Base-by-base conservation (phyloP, 2,888 invertebrate species). In the Drosophila putrida region DNA sequence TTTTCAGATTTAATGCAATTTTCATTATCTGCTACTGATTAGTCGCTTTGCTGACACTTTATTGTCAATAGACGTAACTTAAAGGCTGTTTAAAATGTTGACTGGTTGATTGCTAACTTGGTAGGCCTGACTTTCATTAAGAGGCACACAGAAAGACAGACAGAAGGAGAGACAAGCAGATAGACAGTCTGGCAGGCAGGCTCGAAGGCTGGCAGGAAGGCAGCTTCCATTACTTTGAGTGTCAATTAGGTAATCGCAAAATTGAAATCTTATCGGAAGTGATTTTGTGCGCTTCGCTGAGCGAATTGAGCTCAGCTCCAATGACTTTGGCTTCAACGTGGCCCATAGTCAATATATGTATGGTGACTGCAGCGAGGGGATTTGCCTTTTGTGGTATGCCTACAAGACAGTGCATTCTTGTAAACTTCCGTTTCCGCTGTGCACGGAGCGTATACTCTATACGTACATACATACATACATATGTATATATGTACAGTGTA, bases 201-300 rank as follows among this genome's bases (percentile, higher is more conserved):
- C n/a, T n/a, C n/a, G n/a, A 20, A 20, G 20, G 20, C 20, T 20
- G 20, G 20, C 20, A 20, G 20, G 20, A 20, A 20, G 20, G 20
- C 20, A 20, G 53, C 68, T 81, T 82, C 78, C 88, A 84, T 84
- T 87, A 77, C 82, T 77, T 85, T 75, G 80, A 85, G 88, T 85
- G 88, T 87, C 88, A 84, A 87, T 84, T 86, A 84, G 78, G 82
- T 78, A 87, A 89, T 87, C 87, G 76, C 78, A 67, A 79, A 89
- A 89, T 84, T 87, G 76, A 87, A 84, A 89, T 87, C 89, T 82
- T 82, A 76, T 82, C 82, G 82, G 76, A 80, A 84, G 82, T 79
- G 82, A 79, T 84, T 79, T 75, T 72, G 73, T 78, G 67, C 78
- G 80, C 75, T 62, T 74, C 71, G 82, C 61, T 73, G 78, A 63